phyloP scores from a whole-genome alignment of 2,797 vertebrate genomes.

The Philypnodon macrostomus region DNA sequence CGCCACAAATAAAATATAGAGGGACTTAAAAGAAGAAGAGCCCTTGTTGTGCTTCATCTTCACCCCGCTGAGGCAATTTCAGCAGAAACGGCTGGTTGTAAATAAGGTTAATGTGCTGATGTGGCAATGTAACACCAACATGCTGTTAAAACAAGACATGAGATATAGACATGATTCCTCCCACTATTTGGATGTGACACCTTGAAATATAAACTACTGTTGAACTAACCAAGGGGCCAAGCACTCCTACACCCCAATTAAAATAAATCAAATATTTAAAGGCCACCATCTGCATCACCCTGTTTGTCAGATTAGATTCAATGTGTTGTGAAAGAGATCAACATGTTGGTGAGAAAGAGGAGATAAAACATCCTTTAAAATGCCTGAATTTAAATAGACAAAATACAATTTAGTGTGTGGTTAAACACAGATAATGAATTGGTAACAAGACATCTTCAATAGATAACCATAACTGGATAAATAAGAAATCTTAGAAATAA shows the following conservation, averaged over 20 bases:
- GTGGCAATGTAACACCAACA: slow-evolving; percentile 68
- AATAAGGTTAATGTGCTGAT: slow-evolving; percentile 89
- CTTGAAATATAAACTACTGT: slow-evolving; percentile 71
- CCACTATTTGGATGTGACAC: slow-evolving; percentile 78
- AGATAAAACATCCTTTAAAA: neutral
- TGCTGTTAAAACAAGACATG: slow-evolving; percentile 80
- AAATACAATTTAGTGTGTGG: neutral
- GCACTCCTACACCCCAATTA: slow-evolving; percentile 1
- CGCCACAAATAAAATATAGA: slow-evolving; percentile 45
- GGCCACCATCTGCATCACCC: neutral
- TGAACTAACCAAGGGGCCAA: slow-evolving; percentile 55
- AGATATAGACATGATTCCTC: slow-evolving; percentile 83
- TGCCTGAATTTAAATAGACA: neutral
- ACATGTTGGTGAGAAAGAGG: neutral
- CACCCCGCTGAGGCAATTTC: slow-evolving; percentile 74
- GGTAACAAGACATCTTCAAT: too few species aligned
- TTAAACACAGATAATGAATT: too few species aligned
- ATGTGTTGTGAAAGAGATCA: neutral
- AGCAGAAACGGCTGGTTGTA: slow-evolving; percentile 82
- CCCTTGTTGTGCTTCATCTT: slow-evolving; percentile 55
- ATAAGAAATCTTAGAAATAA: too few species aligned
- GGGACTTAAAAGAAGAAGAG: slow-evolving; percentile 62
- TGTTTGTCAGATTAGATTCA: slow-evolving; percentile 14
- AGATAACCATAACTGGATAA: too few species aligned
- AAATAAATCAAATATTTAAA: slow-evolving; percentile 15